Evolutionary conservation across 2,113 vertebrate genomes (phyloP).

Genomic region (Butastur rufipennis): DNA sequence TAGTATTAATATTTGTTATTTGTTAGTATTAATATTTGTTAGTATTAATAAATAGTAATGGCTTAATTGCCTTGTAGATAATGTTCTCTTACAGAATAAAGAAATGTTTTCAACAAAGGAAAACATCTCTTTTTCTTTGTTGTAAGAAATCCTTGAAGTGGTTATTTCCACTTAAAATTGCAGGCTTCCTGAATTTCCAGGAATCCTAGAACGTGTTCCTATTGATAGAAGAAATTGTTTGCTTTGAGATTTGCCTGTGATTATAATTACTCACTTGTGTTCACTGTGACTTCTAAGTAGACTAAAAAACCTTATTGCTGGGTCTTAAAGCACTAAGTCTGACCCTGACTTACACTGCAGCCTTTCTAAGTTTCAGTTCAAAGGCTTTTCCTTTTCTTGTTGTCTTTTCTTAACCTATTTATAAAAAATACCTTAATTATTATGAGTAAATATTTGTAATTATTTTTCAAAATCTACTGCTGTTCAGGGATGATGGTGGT

Average conservation of each 20-base stretch:
- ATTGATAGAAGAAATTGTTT: neutral
- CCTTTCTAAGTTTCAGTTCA: neutral
- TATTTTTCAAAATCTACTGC: neutral
- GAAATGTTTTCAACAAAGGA: neutral
- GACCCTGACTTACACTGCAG: neutral
- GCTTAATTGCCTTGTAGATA: neutral
- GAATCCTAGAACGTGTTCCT: neutral
- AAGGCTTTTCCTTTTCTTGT: neutral
- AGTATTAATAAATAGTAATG: neutral
- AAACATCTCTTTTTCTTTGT: neutral
- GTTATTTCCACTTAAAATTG: neutral
- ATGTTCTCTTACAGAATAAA: neutral
- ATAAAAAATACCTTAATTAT: neutral
- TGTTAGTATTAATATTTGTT: neutral
- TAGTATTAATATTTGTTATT: too few relatives aligned
- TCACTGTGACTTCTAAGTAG: neutral
- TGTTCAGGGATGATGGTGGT: accelerated
- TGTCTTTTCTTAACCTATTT: neutral
- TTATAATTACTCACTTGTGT: neutral
- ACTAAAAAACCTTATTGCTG: neutral
- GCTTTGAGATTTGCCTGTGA: neutral
- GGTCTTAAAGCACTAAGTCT: neutral
- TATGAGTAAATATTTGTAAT: neutral
- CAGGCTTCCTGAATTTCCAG: neutral
- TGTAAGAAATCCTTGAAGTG: neutral